Evolutionary conservation across 2,888 invertebrate genomes (phyloP).

Genomic region (Petrolisthes cinctipes): DNA sequence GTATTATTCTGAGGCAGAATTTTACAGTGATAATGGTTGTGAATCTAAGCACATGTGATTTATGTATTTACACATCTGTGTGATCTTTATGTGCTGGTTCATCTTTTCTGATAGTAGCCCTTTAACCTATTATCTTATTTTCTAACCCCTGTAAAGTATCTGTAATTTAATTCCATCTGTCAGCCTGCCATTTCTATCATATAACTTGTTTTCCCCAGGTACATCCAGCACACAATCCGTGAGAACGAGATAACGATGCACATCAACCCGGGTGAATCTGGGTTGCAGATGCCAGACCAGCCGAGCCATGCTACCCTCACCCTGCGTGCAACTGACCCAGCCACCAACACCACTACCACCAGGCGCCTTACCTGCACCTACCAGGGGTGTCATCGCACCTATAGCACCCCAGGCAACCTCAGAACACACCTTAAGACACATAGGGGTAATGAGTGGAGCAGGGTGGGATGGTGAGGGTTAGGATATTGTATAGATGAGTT

Average conservation of each 20-base stretch:
- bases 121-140: too few relatives aligned
- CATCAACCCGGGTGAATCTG: slow-evolving; percentile 77
- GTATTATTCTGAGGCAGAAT: too few relatives aligned
- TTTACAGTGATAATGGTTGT: too few relatives aligned
- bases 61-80: too few relatives aligned
- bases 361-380: slow-evolving; percentile 83
- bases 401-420: slow-evolving; percentile 93
- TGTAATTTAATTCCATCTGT: too few relatives aligned
- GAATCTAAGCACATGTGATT: too few relatives aligned
- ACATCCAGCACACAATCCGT: slow-evolving; percentile 78
- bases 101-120: too few relatives aligned
- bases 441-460: slow-evolving; percentile 77
- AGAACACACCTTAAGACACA: slow-evolving; percentile 96
- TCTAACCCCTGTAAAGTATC: too few relatives aligned
- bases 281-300: slow-evolving; percentile 79
- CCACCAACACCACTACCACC: slow-evolving; percentile 70
- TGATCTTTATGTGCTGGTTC: too few relatives aligned
- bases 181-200: too few relatives aligned
- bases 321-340: slow-evolving; percentile 77
- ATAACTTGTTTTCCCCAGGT: slow-evolving; percentile 73
- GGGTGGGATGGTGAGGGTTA: not conserved
- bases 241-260: slow-evolving; percentile 79
- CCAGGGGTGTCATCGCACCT: slow-evolving; percentile 87
- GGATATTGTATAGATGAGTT: not conserved
- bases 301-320: slow-evolving; percentile 79